Evolutionary conservation across 35 echinoderm and acorn worm species (phyloP).

Genomic region (Apostichopus japonicus): DNA sequence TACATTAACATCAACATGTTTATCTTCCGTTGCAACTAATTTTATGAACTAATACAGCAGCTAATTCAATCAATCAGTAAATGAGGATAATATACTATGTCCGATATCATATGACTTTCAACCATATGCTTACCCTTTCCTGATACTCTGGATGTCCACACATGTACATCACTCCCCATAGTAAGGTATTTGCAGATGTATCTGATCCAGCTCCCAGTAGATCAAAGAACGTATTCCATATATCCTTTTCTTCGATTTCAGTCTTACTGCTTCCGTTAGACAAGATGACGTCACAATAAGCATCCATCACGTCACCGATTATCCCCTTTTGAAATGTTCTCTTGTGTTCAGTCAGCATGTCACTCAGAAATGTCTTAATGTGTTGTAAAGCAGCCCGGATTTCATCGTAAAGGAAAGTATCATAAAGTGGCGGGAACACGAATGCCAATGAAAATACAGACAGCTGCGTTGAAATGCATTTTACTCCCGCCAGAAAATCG

Average conservation of each 20-base stretch:
- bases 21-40: no score
- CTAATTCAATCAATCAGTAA: no score
- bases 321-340: not conserved
- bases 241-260: not conserved
- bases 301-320: slow-evolving; percentile 29
- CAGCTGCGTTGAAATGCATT: slow-evolving; percentile 10
- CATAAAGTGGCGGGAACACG: slow-evolving; percentile 32
- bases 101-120: no score
- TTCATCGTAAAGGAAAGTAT: slow-evolving; percentile 31
- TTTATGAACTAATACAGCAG: no score
- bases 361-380: not conserved
- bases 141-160: slow-evolving; percentile 31
- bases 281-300: not conserved
- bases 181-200: slow-evolving; percentile 45
- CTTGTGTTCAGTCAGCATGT: slow-evolving; percentile 33
- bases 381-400: not conserved
- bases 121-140: slow-evolving; percentile 15
- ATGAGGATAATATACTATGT: no score
- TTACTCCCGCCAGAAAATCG: not conserved
- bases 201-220: slow-evolving; percentile 41
- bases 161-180: slow-evolving; percentile 43
- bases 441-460: slow-evolving; percentile 14
- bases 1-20: no score
- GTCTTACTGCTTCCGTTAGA: not conserved
- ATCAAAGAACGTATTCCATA: slow-evolving; percentile 43